phyloP scores from a whole-genome alignment of 2,113 vertebrate genomes.

The Tachuris rubrigastra region DNA sequence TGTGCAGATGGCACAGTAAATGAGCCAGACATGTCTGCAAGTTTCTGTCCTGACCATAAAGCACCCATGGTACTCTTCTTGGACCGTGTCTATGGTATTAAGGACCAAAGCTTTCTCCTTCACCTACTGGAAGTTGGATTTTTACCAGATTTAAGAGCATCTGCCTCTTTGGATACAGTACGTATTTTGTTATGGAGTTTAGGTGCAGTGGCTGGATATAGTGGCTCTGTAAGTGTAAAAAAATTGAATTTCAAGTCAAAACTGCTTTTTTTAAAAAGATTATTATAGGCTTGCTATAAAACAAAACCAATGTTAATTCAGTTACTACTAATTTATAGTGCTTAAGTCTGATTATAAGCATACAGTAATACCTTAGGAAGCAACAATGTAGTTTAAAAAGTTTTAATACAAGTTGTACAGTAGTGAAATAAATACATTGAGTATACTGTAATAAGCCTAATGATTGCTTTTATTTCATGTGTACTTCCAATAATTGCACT shows the following conservation, averaged over 20 bases:
- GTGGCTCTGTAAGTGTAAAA: background rate
- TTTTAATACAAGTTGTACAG: background rate
- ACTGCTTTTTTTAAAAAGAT: background rate
- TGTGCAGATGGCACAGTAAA: conserved; percentile 87
- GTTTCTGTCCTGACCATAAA: conserved; percentile 97
- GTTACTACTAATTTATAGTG: background rate
- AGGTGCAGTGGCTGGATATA: background rate
- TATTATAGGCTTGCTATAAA: background rate
- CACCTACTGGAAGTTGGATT: conserved; percentile 96
- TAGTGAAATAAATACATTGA: background rate
- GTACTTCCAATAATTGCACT: background rate
- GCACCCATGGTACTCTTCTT: conserved; percentile 97
- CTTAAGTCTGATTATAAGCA: background rate
- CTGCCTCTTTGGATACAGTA: conserved; percentile 93
- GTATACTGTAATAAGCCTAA: background rate
- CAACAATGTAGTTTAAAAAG: background rate
- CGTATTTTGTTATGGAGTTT: conserved; percentile 27
- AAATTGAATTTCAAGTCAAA: background rate
- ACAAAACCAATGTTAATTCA: background rate
- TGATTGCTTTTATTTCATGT: background rate
- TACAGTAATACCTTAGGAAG: background rate
- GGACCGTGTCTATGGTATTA: conserved; percentile 95
- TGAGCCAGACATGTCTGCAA: conserved; percentile 94
- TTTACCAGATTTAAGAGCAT: conserved; percentile 92
- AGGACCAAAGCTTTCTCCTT: conserved; percentile 93